Evolutionary conservation across 2,888 invertebrate genomes (phyloP).

Genomic region (Epistrophe eligans): DNA sequence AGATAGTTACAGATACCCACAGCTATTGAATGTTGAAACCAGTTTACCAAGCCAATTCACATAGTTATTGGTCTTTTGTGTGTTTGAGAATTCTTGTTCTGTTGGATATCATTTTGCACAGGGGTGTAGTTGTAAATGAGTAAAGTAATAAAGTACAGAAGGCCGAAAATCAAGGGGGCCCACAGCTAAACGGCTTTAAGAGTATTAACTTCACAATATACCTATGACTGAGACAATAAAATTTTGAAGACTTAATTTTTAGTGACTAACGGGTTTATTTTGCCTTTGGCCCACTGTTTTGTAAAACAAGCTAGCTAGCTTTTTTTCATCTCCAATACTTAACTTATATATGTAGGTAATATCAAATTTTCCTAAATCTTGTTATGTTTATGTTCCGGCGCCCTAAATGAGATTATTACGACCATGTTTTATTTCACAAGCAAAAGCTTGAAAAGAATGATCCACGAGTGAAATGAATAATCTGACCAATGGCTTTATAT

Average conservation of each 20-base stretch:
- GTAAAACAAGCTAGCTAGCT: neutral
- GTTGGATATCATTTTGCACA: slow-evolving; percentile 3
- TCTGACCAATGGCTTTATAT: slow-evolving; percentile 57
- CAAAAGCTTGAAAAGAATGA: slow-evolving; percentile 10
- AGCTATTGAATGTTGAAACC: slow-evolving; percentile 62
- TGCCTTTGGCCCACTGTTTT: neutral
- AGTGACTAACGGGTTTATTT: neutral
- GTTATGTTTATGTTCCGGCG: neutral
- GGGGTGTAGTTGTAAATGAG: neutral
- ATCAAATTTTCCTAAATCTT: neutral
- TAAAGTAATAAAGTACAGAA: neutral
- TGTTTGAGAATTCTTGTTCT: slow-evolving; percentile 54
- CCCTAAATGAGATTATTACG: neutral
- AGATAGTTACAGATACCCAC: slow-evolving; percentile 34
- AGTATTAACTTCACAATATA: too few relatives aligned
- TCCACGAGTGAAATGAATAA: slow-evolving; percentile 32
- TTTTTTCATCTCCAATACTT: neutral
- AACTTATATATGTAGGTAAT: too few relatives aligned
- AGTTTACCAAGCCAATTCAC: slow-evolving; percentile 56
- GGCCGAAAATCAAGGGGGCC: neutral
- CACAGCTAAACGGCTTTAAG: too few relatives aligned
- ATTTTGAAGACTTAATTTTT: too few relatives aligned
- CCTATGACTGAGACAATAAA: too few relatives aligned
- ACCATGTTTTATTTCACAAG: neutral
- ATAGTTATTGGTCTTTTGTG: slow-evolving; percentile 49